Evolutionary conservation across 2,888 invertebrate species (phyloP), one percentile per base, ranked within the genome.

Genomic region (Sericinus montela): DNA sequence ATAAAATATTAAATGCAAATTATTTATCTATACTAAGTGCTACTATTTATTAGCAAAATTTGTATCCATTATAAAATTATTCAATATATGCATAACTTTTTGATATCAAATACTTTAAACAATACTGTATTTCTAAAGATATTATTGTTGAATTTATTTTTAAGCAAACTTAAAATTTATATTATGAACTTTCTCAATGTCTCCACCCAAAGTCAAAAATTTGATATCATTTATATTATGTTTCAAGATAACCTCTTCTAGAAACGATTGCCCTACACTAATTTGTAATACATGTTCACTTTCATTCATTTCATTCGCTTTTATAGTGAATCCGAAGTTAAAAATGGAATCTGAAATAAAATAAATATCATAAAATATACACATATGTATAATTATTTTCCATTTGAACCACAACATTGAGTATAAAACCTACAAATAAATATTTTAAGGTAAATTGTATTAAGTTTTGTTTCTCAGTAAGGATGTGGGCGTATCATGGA

Each of bases 181-280:
- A 45, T 59, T 57, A 28, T 57, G 32, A 16, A 82, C 62, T 56
- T 69, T 74, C 15, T 60, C 56, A 14, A 79, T 58, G 60, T 80
- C 72, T 40, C 80, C 79, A 46, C 58, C 63, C 4, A 80, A 51
- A 13, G 66, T 59, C 48, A 86, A 53, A 53, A 58, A 80, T 57
- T 68, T 67, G 34, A 84, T 74, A 32, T 65, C 67, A 30, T 66
- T 53, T 28, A 74, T 46, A 45, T 63, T 63, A 53, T 78, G 74
- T 50, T 64, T 59, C 14, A 82, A 51, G 46, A 43, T 48, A n/a
- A 73, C 14, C 28, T 59, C 45, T 11, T 59, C 53, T 41, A 79
- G 51, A 52, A 45, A 51, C 25, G 67, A 62, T 9, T 58, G 54
- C 28, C 58, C 64, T 13, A 75, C 41, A 45, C 47, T 52, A 37